phyloP scores from a whole-genome alignment of 2,113 vertebrate genomes.

The Tyrannus savana region DNA sequence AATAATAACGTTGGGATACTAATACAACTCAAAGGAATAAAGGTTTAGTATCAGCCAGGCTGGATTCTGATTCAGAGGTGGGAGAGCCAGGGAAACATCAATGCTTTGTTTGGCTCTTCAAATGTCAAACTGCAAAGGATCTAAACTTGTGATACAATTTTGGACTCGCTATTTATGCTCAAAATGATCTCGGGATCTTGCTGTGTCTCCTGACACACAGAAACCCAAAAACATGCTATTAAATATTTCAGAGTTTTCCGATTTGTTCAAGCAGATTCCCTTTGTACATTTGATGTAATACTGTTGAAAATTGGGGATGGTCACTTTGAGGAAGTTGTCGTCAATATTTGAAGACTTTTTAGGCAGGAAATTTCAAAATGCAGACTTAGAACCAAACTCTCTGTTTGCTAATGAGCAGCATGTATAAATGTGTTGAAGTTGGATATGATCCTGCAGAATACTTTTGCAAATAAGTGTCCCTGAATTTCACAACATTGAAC shows the following conservation, averaged over 20 bases:
- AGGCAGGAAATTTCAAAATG: not conserved
- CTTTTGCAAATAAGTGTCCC: not conserved
- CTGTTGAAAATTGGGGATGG: not conserved
- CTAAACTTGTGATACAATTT: not conserved
- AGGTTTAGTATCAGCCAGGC: not conserved
- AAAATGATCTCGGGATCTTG: not conserved
- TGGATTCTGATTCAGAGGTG: not conserved
- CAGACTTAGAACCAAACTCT: not conserved
- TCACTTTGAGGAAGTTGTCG: not conserved
- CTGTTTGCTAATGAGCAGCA: not conserved
- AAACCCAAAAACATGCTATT: fast-evolving
- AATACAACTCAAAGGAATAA: not conserved
- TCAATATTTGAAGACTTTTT: not conserved
- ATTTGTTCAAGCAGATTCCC: not conserved
- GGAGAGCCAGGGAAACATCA: not conserved
- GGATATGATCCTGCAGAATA: not conserved
- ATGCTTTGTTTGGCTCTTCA: not conserved
- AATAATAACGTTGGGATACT: not conserved
- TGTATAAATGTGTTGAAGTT: not conserved
- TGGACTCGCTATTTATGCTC: not conserved
- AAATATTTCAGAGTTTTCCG: not conserved
- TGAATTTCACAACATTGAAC: not conserved
- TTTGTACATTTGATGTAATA: no score
- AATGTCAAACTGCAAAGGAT: not conserved
- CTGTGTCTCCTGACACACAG: no score